Conservation (phyloP, 2,113 vertebrate species). For the Tachuris rubrigastra region DNA sequence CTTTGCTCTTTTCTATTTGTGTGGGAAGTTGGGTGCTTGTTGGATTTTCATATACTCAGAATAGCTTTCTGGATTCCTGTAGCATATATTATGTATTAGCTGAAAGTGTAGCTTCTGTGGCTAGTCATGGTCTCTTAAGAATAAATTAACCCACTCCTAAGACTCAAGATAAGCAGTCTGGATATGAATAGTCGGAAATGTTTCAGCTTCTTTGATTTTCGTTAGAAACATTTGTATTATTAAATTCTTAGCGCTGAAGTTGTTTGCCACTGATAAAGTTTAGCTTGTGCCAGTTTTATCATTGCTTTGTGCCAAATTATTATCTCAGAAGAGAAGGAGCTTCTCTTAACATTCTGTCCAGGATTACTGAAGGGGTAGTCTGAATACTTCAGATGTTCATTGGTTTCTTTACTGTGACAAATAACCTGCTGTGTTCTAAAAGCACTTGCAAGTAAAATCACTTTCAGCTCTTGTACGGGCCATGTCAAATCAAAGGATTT, state of each 20-base stretch:
- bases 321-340: neutral
- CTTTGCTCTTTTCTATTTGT: conserved; percentile 14
- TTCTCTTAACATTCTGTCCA: neutral
- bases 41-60: conserved; percentile 43
- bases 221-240: neutral
- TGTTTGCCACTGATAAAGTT: neutral
- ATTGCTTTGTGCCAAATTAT: neutral
- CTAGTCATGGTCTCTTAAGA: neutral
- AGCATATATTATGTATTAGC: conserved; percentile 48
- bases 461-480: neutral
- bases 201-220: neutral
- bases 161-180: neutral
- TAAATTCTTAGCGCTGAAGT: neutral
- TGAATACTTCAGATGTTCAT: neutral
- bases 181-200: neutral
- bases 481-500: neutral
- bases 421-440: neutral
- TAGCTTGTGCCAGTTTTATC: neutral
- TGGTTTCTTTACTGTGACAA: neutral
- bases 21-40: conserved; percentile 27
- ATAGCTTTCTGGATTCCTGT: conserved; percentile 39
- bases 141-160: neutral
- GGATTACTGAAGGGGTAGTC: neutral
- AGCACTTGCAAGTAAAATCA: neutral
- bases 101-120: conserved; percentile 21